Conservation (phyloP, 2,113 vertebrate species). For the Todiramphus saurophagus region DNA sequence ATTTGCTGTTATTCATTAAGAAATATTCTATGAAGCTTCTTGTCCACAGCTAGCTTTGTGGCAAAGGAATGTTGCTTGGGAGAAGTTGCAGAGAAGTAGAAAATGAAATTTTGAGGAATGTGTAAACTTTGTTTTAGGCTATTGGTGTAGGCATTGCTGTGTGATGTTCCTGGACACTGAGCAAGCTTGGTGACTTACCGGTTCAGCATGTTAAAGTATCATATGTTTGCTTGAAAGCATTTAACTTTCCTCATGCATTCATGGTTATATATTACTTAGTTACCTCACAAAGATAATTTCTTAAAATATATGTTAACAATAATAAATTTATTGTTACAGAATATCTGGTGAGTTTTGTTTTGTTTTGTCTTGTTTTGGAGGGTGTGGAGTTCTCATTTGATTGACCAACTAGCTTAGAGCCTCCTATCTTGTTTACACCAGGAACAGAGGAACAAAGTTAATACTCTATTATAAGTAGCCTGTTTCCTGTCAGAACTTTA, state of each 20-base stretch:
- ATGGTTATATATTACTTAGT: neutral
- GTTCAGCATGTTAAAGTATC: neutral
- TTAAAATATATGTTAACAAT: neutral
- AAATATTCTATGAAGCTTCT: neutral
- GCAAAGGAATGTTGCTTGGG: neutral
- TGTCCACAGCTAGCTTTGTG: neutral
- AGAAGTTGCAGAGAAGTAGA: neutral
- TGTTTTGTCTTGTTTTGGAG: neutral
- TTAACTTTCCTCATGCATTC: neutral
- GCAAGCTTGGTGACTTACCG: neutral
- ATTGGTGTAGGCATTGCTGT: neutral
- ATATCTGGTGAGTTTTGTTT: neutral
- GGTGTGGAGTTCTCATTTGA: fast-evolving
- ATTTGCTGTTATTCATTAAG: neutral
- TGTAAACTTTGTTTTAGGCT: neutral
- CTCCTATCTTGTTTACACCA: neutral
- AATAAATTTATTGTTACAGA: neutral
- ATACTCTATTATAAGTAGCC: neutral
- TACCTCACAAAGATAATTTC: neutral
- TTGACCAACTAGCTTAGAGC: neutral
- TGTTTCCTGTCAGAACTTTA: neutral
- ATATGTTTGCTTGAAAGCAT: neutral
- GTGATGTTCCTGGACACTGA: neutral
- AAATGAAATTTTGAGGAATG: neutral
- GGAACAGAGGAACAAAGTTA: neutral